Evolutionary conservation across 2,888 invertebrate species (phyloP).

Genomic region (Synergus umbraculus): DNA sequence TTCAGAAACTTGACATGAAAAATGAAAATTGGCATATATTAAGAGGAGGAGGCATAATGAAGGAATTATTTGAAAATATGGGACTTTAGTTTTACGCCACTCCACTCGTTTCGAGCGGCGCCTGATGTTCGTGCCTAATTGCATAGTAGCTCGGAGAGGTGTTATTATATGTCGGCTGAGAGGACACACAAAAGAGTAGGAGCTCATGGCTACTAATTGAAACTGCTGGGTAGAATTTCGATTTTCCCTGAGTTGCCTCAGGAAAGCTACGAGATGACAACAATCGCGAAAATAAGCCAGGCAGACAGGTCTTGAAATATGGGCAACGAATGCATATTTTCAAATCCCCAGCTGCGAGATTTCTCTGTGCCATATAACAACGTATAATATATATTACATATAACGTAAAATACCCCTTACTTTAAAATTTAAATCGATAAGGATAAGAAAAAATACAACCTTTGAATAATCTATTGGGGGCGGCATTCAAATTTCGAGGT

Average conservation of each 20-base stretch:
- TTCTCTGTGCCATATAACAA: neutral
- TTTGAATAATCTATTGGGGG: no score
- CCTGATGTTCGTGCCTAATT: conserved; percentile 37
- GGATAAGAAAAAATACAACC: no score
- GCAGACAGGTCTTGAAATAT: conserved; percentile 7
- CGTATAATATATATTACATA: neutral
- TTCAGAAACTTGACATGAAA: neutral
- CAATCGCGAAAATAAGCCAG: conserved; percentile 30
- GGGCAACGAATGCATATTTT: neutral
- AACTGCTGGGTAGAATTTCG: conserved; percentile 38
- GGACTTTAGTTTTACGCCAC: conserved; percentile 3
- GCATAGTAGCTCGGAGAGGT: conserved; percentile 6
- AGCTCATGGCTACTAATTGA: conserved; percentile 42
- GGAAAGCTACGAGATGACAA: conserved; percentile 31
- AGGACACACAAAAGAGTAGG: neutral
- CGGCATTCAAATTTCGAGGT: no score
- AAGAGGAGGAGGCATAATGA: neutral
- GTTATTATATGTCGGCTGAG: neutral
- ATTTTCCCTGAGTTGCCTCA: conserved; percentile 32
- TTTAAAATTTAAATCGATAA: no score
- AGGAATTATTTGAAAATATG: conserved; percentile 34
- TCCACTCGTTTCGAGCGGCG: neutral
- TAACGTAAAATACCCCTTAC: no score
- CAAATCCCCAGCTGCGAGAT: conserved; percentile 8
- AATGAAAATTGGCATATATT: neutral